Conservation (phyloP, 2,888 invertebrate species). For the Anticlea derivata region DNA sequence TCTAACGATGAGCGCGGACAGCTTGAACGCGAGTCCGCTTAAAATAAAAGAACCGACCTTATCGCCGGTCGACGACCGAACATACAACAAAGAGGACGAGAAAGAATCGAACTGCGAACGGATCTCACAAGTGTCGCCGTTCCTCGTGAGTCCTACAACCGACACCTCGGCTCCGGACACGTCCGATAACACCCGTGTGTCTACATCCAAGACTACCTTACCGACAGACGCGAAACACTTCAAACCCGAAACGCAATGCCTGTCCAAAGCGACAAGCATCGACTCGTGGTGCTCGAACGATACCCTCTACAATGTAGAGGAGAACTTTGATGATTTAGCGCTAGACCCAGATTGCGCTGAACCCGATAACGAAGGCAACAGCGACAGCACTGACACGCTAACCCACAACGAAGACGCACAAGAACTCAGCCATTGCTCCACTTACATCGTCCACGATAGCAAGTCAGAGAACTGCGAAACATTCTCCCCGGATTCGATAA, state of each 20-base stretch:
- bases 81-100: constrained; percentile 65
- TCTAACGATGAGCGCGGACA: constrained; percentile 78
- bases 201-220: constrained; percentile 77
- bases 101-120: constrained; percentile 63
- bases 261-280: constrained; percentile 84
- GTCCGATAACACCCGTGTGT: constrained; percentile 67
- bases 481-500: constrained; percentile 74
- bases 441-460: constrained; percentile 72
- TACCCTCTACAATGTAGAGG: constrained; percentile 86
- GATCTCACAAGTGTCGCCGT: constrained; percentile 74
- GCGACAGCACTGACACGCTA: constrained; percentile 70
- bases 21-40: constrained; percentile 70
- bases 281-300: constrained; percentile 87
- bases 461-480: constrained; percentile 68
- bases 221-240: constrained; percentile 79
- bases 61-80: constrained; percentile 64
- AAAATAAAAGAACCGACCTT: constrained; percentile 49
- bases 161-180: constrained; percentile 65
- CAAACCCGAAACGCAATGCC: constrained; percentile 72
- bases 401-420: constrained; percentile 71
- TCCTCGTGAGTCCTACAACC: constrained; percentile 70
- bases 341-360: constrained; percentile 66
- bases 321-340: constrained; percentile 78
- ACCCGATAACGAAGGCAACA: constrained; percentile 57
- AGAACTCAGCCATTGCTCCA: constrained; percentile 67